Evolutionary conservation across 2,113 vertebrate genomes (phyloP), one percentile per base, ranked within the genome.

Genomic region (Microcebus murinus): DNA sequence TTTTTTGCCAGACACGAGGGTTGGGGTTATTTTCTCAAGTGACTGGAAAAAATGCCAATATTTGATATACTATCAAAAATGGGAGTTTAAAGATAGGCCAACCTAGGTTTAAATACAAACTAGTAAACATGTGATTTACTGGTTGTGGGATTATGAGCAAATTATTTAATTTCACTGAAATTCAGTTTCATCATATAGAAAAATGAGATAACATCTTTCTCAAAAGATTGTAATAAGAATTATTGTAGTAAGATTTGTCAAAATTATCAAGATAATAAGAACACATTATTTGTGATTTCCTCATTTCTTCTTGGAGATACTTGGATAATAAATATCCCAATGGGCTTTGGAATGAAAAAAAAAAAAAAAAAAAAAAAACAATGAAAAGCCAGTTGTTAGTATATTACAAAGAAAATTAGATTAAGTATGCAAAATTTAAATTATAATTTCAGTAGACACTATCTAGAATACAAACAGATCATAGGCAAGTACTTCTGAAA

Each of bases 161-260:
- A 61, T 55, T 57, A 63, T 29, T 90, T 39, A 71, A 96, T 81
- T 91, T 89, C 67, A 42, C 39, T 82, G 36, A 97, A 27, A 1
- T 0, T 61, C 25, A 48, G 8, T 77, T 3, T 95, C 50, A 34
- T 15, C 20, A 21, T 68, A 87, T 20, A 83, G 55, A 85, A 79
- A 83, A 79, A 84, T 68, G 23, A 68, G 27, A 70, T 27, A 95
- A 57, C 31, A 73, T 12, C 23, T 65, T 92, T 91, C 34, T 89
- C 31, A 36, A 27, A 94, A 93, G 52, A 93, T 29, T 48, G 20
- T 59, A 92, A 61, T 68, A 8, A 36, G 9, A 86, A 20, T n/a
- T 48, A 36, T 17, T 18, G 2, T 55, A 70, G 52, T 45, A 89
- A 45, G 74, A 71, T 65, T 85, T 95, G 6, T 45, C 73, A 71